Conservation (phyloP, 2,797 vertebrate species). For the Ataeniobius toweri region DNA sequence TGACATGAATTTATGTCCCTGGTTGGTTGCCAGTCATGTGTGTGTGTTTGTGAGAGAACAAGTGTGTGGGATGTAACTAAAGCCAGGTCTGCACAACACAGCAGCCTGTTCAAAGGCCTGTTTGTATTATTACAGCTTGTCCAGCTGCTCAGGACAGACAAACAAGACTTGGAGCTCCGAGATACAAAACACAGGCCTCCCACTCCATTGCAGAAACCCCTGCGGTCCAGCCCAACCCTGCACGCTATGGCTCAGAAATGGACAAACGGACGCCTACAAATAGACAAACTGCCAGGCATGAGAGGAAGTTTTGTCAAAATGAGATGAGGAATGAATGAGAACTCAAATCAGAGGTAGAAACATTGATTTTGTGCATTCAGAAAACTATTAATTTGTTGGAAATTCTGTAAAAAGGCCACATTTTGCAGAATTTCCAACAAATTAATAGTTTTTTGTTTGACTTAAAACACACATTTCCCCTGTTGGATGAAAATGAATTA, state of each 20-base stretch:
- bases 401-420: too few relatives aligned
- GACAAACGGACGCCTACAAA: conserved; percentile 71
- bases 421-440: conserved; percentile 23
- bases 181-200: conserved; percentile 79
- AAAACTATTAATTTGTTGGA: neutral
- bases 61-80: conserved; percentile 77
- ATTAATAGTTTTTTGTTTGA: conserved; percentile 1
- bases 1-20: conserved; percentile 25
- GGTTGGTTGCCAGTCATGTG: conserved; percentile 22
- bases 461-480: conserved; percentile 5
- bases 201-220: conserved; percentile 70
- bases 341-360: conserved; percentile 18
- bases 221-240: conserved; percentile 62
- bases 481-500: neutral
- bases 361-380: conserved; percentile 6
- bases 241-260: conserved; percentile 56
- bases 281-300: conserved; percentile 60
- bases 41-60: conserved; percentile 31
- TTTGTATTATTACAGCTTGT: conserved; percentile 88
- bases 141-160: conserved; percentile 84
- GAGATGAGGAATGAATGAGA: conserved; percentile 39
- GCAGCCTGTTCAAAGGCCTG: conserved; percentile 82
- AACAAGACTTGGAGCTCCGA: conserved; percentile 80
- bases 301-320: conserved; percentile 42
- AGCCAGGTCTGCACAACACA: conserved; percentile 78